phyloP scores from a whole-genome alignment of 1,140 invertebrate genomes.

The Metaphire vulgaris region DNA sequence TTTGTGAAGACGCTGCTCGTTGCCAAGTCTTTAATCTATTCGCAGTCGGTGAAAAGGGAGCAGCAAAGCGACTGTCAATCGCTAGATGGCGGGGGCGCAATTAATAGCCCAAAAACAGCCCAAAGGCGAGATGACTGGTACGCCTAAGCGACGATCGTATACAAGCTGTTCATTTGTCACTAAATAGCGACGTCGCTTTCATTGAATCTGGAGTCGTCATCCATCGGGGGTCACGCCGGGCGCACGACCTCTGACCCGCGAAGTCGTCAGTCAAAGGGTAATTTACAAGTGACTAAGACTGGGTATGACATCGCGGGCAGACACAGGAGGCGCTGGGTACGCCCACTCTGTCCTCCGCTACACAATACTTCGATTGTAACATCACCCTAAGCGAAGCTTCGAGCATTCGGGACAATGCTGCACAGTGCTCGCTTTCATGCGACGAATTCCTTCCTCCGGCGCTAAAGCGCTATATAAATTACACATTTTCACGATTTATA shows the following conservation, averaged over 20 bases:
- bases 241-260: not conserved
- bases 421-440: no score
- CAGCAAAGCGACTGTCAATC: no score
- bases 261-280: slow-evolving; percentile 1
- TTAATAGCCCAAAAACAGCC: not conserved
- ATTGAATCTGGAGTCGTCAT: not conserved
- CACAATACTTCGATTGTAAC: not conserved
- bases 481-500: no score
- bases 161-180: not conserved
- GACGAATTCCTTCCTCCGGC: no score
- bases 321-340: not conserved
- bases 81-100: no score
- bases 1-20: no score
- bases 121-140: no score
- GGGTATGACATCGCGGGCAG: not conserved
- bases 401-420: no score
- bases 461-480: not conserved
- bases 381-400: no score
- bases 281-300: not conserved
- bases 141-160: not conserved
- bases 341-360: not conserved
- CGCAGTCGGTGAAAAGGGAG: not conserved
- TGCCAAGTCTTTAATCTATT: not conserved
- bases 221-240: not conserved
- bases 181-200: not conserved